Conservation (phyloP, 2,888 invertebrate species). For the Erannis defoliaria region DNA sequence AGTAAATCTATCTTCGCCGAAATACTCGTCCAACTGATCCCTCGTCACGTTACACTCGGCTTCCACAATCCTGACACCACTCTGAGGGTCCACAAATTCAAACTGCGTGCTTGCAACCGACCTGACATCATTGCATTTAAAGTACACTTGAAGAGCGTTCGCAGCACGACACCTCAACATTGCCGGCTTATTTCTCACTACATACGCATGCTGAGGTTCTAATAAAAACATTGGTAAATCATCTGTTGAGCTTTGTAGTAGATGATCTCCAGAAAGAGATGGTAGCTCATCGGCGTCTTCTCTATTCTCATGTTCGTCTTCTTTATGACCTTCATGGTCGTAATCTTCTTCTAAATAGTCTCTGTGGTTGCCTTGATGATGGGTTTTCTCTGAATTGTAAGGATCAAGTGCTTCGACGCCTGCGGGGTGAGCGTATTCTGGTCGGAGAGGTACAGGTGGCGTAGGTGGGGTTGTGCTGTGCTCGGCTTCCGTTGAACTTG, state of each 20-base stretch:
- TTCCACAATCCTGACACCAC: constrained; percentile 94
- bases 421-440: constrained; percentile 81
- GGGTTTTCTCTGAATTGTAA: constrained; percentile 79
- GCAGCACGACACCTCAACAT: constrained; percentile 95
- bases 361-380: constrained; percentile 71
- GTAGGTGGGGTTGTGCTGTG: constrained; percentile 68
- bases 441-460: constrained; percentile 74
- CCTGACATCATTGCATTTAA: constrained; percentile 95
- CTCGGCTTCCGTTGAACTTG: constrained; percentile 72
- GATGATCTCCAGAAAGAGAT: constrained; percentile 79
- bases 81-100: constrained; percentile 96
- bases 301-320: constrained; percentile 79
- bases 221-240: constrained; percentile 94
- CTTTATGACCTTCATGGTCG: constrained; percentile 78
- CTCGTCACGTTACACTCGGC: constrained; percentile 95
- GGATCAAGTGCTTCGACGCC: constrained; percentile 81
- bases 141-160: constrained; percentile 94
- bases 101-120: constrained; percentile 90
- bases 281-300: constrained; percentile 83
- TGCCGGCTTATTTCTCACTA: constrained; percentile 96
- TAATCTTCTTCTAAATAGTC: constrained; percentile 83
- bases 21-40: constrained; percentile 97
- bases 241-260: constrained; percentile 87
- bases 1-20: constrained; percentile 95
- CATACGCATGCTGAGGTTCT: constrained; percentile 95